These are phyloP conservation scores for Drosophila hydei DNA, from an alignment of 1,140 invertebrate species.

Conservation along the genomic window DNA sequence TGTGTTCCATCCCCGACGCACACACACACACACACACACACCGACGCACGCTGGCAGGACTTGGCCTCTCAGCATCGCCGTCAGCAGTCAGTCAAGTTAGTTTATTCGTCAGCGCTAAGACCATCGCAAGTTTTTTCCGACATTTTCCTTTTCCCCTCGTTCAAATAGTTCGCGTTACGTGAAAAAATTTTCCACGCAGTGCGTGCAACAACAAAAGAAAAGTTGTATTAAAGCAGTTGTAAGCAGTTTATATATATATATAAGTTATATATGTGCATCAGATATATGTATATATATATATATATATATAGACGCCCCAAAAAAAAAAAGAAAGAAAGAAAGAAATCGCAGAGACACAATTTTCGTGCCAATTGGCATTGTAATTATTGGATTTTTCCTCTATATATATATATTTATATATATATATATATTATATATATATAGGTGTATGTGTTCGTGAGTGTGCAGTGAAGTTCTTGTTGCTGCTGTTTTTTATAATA, in stretches of 20 bases:
- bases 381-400: constrained; percentile 59
- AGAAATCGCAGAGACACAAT: not conserved
- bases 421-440: not conserved
- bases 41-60: constrained; percentile 6
- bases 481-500: not conserved
- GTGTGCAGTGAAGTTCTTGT: constrained; percentile 1
- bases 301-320: not conserved
- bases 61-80: constrained; percentile 40
- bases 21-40: constrained; percentile 3
- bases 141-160: constrained; percentile 27
- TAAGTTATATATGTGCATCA: not conserved
- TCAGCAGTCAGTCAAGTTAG: constrained; percentile 31
- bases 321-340: constrained; percentile 8
- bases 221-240: constrained; percentile 10
- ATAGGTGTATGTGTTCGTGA: constrained; percentile 2
- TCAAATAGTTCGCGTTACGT: constrained; percentile 29
- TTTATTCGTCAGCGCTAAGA: constrained; percentile 49
- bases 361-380: constrained; percentile 48
- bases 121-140: constrained; percentile 41
- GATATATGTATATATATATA: not conserved
- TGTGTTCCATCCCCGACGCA: constrained; percentile 21
- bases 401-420: too few relatives aligned
- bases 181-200: constrained; percentile 49
- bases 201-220: constrained; percentile 17
- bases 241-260: constrained; percentile 1